Conservation (phyloP, 2,113 vertebrate genomes). For the Damaliscus lunatus region DNA sequence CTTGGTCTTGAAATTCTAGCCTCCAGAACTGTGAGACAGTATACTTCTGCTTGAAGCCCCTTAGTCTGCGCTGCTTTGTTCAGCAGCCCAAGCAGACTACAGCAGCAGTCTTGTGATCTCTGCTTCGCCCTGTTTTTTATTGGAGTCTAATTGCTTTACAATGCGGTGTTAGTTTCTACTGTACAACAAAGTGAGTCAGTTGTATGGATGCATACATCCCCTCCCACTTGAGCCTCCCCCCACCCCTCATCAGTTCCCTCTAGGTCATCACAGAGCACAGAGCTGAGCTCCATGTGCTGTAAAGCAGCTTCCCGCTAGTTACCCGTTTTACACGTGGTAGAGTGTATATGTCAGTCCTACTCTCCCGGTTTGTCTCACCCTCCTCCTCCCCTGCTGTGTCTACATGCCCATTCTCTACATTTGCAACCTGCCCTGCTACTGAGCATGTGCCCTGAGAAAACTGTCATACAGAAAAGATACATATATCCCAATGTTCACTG, state of each 20-base stretch:
- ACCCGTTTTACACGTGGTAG: accelerated
- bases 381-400: background rate
- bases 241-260: background rate
- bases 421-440: background rate
- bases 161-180: background rate
- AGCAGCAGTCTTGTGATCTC: background rate
- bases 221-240: background rate
- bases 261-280: background rate
- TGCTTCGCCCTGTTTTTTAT: background rate
- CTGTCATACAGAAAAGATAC: background rate
- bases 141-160: background rate
- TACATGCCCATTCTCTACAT: background rate
- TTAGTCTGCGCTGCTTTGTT: background rate
- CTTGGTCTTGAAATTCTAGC: background rate
- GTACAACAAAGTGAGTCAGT: background rate
- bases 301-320: background rate
- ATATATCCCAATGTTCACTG: background rate
- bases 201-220: background rate
- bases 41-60: background rate
- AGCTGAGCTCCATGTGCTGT: background rate
- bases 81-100: background rate
- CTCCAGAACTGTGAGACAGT: background rate
- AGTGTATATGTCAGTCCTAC: background rate
- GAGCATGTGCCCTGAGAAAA: background rate
- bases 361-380: background rate